Base-by-base conservation (phyloP, 2,113 vertebrate species). In the Barbus barbus region DNA sequence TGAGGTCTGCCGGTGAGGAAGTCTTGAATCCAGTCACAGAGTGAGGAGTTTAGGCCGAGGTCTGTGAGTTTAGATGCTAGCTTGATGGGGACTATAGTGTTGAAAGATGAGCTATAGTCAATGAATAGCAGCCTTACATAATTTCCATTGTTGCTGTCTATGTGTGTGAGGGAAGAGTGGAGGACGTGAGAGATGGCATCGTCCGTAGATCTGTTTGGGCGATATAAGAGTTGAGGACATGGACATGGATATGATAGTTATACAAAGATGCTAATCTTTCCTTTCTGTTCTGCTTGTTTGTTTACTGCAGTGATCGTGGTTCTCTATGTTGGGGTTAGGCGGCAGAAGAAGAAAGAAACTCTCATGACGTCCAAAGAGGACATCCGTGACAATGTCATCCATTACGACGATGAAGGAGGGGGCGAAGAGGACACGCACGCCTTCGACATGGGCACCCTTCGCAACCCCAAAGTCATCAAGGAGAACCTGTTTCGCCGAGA, bases 331-430 rank as follows among this genome's bases (percentile, higher is more conserved):
- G 97, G 97, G 1, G 89, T 99, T 83, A 88, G 97, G 69, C 93
- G 96, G 26, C 98, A 99, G 88, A 99, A 96, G 93, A 98, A 98
- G 88, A 99, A 99, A 88, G 97, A 98, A 86, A 98, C 95, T 5
- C 93, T 98, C 63, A 99, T 99, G 97, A 99, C 98, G 0, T 99
- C 97, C 31, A 99, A 99, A 84, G 98, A 99, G 93, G 98, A 99
- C 89, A 95, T 99, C 90, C 94, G 98, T 82, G 98, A 99, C 89
- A 99, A 99, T 1, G 97, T 99, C 56, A 99, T 99, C 91, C 97
- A 98, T 90, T 99, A 99, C 0, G 98, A 99, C 78, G 98, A 99
- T 26, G 98, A 99, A 90, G 98, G 98, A 46, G 98, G 98, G 0
- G 98, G 98, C 0, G 98, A 99, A 85, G 98, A 99, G 86, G 98